phyloP scores from a whole-genome alignment of 2,113 vertebrate species.

The Zosterops hypoxanthus region DNA sequence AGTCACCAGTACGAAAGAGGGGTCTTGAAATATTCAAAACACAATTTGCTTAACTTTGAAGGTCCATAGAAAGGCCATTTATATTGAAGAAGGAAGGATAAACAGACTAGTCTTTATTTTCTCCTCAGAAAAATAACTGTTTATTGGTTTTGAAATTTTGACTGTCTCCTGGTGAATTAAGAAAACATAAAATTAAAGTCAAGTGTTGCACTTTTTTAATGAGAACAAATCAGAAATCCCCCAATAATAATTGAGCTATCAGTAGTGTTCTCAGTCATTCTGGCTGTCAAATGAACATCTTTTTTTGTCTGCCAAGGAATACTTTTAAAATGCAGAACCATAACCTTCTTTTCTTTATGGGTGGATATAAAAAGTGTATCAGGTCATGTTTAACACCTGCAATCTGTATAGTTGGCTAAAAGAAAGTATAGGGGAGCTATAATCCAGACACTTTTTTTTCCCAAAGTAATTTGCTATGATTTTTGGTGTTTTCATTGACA shows the following conservation, averaged over 20 bases:
- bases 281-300: neutral
- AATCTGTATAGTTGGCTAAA: neutral
- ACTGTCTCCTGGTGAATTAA: neutral
- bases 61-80: neutral
- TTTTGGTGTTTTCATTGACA: neutral
- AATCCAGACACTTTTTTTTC: neutral
- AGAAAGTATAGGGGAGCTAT: neutral
- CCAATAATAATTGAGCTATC: neutral
- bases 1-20: neutral
- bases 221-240: slow-evolving; percentile 38
- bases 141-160: neutral
- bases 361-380: neutral
- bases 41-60: slow-evolving; percentile 20
- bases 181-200: slow-evolving; percentile 15
- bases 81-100: neutral
- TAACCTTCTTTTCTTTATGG: neutral
- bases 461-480: neutral
- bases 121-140: neutral
- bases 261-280: neutral
- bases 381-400: neutral
- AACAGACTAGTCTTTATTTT: neutral
- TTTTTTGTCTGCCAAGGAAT: neutral
- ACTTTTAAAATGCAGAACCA: slow-evolving; percentile 1
- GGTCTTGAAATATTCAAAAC: slow-evolving; percentile 7
- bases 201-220: slow-evolving; percentile 5